Evolutionary conservation across 2,113 vertebrate genomes (phyloP), one percentile per base, ranked within the genome.

Genomic region (Mugil cephalus): DNA sequence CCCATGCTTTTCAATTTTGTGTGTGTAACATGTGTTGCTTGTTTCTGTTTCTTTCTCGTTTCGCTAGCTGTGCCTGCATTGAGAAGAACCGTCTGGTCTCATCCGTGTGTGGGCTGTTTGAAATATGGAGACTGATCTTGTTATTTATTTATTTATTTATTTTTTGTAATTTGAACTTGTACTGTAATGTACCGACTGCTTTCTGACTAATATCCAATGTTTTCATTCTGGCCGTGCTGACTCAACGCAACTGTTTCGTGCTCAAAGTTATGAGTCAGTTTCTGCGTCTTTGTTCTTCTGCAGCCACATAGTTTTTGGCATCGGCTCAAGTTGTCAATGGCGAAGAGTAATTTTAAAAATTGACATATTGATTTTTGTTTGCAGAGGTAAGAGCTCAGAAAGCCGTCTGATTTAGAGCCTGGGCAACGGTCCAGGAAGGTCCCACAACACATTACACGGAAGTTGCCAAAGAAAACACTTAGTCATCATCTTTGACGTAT

Each of bases 101-200:
- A 15, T 72, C 17, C 65, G 47, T 80, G 73, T 74, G 72, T 78
- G 65, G 51, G 79, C 52, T 83, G 69, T 62, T 45, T 77, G 66
- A 80, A 85, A 74, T 77, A 77, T 77, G 79, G 64, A 74, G 40
- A 46, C 39, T 40, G 51, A 63, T 48, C 46, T 60, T 64, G 70
- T 63, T 62, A n/a, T 45, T 72, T 83, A 65, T 82, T 67, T n/a
- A n/a, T n/a, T n/a, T n/a, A n/a, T n/a, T n/a, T n/a, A n/a, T n/a
- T n/a, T n/a, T n/a, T n/a, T 74, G 60, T 79, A 51, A 70, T 11
- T 77, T 77, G 55, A 77, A 54, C 45, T 69, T 82, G 68, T 30
- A 56, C 67, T 48, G 53, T 40, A 54, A 53, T 64, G 24, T 21
- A 67, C 35, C n/a, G 40, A 60, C 45, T 48, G 66, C 38, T 60